Evolutionary conservation across 1,140 invertebrate genomes (phyloP).

Genomic region (Zaprionus gabonicus): DNA sequence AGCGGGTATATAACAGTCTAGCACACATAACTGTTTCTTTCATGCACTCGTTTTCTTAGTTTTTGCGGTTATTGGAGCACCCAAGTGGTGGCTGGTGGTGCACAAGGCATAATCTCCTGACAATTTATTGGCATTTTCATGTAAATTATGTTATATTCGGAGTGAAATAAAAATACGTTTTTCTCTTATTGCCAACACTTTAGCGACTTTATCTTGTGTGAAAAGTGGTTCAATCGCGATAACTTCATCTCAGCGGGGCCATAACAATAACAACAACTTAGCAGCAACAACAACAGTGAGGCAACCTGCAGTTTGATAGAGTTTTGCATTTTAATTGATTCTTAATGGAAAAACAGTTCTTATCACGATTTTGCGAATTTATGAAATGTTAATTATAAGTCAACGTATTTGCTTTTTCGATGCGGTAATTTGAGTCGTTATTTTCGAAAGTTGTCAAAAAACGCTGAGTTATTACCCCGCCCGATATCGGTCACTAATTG

Average conservation of each 20-base stretch:
- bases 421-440: slow-evolving; percentile 55
- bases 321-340: slow-evolving; percentile 82
- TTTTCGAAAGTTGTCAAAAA: slow-evolving; percentile 73
- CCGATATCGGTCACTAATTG: slow-evolving; percentile 52
- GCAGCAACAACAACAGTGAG: not conserved
- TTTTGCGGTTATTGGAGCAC: slow-evolving; percentile 54
- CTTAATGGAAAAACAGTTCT: slow-evolving; percentile 81
- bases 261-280: slow-evolving; percentile 10
- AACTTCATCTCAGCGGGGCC: slow-evolving; percentile 56
- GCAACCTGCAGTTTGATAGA: slow-evolving; percentile 30
- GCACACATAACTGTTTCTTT: no score
- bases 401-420: slow-evolving; percentile 30
- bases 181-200: slow-evolving; percentile 70
- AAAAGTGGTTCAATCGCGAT: slow-evolving; percentile 82
- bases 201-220: slow-evolving; percentile 70
- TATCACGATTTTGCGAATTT: slow-evolving; percentile 77
- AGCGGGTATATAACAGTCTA: no score
- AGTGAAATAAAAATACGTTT: slow-evolving; percentile 73
- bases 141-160: slow-evolving; percentile 74
- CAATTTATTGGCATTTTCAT: slow-evolving; percentile 75
- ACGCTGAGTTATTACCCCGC: slow-evolving; percentile 36
- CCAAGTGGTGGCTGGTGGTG: slow-evolving; percentile 3
- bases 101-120: slow-evolving; percentile 53
- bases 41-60: not conserved
- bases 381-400: slow-evolving; percentile 83